Evolutionary conservation across 2,113 vertebrate species (phyloP).

Genomic region (Aegotheles bennettii): DNA sequence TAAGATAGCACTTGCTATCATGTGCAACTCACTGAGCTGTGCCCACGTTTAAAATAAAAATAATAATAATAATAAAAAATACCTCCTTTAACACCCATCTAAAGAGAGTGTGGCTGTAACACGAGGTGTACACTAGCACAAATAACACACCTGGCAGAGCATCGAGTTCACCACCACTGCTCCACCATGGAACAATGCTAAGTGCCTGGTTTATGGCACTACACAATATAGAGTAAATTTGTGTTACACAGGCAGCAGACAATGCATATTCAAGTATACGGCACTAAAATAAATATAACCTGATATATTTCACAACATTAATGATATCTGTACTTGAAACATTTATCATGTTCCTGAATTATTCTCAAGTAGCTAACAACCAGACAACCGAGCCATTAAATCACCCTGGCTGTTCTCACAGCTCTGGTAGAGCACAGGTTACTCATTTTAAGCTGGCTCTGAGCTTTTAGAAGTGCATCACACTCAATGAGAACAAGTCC

Average conservation of each 20-base stretch:
- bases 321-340: fast-evolving
- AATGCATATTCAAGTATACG: not conserved
- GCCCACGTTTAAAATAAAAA: not conserved
- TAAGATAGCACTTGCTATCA: not conserved
- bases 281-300: not conserved
- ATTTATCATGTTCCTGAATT: not conserved
- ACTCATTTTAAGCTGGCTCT: not conserved
- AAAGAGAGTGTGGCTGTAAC: not conserved
- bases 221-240: not conserved
- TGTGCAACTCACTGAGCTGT: not conserved
- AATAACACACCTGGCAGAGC: not conserved
- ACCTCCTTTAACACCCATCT: not conserved
- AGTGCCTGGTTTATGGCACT: not conserved
- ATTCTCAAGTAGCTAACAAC: not conserved
- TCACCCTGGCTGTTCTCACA: not conserved
- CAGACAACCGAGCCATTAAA: not conserved
- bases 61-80: not conserved
- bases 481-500: not conserved
- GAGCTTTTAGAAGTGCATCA: not conserved
- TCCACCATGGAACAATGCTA: not conserved
- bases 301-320: not conserved
- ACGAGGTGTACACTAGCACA: not conserved
- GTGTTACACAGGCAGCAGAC: not conserved
- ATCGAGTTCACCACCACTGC: not conserved
- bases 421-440: not conserved